Evolutionary conservation across 2,888 invertebrate species (phyloP), one percentile per base, ranked within the genome.

Genomic region (Mesodorylaimus sp.): DNA sequence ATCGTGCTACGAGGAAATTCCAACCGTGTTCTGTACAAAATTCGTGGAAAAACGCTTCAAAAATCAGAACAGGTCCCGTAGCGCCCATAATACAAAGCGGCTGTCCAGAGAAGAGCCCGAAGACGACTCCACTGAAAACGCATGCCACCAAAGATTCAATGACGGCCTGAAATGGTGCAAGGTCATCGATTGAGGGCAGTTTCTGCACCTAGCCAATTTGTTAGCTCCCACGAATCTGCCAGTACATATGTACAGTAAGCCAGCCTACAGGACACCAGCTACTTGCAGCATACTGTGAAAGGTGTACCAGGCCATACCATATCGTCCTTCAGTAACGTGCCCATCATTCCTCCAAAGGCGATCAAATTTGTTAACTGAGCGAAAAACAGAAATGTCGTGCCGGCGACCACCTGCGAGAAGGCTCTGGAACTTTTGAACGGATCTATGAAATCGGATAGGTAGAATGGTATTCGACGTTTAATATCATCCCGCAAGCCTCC

Each of bases 1-100:
- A 80, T 53, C 89, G 77, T 68, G 95, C 85, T 2, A 86, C 80
- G 77, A 97, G 78, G 66, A 91, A 97, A 63, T 87, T 79, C 81
- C 88, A 82, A n/a, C 76, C 78, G 56, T 78, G 74, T 57, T 77
- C 76, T 48, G 78, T 79, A 64, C 43, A 58, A 59, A 69, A 65
- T 45, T 63, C 60, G 56, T 63, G 69, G 3, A 68, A 57, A 43
- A 69, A 68, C 59, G 63, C 63, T 56, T 62, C 62, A 41, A 62
- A 63, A 21, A 65, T 57, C 2, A 62, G 50, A 5, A 59, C 58
- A 1, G 62, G 64, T 23, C 64, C 65, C 3, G 62, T 65, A 37
- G 61, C 63, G 5, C 61, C 61, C n/a, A 65, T 52, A 27, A 62
- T 60, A 46, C 53, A 59, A 21, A 62, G 51, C 13, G 62, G 62